Percentiles rank a stretch among this genome's conserved stretches.
Evolutionary conservation across 2,888 invertebrate species (phyloP).

Genomic region (Augochlorella aurata): DNA sequence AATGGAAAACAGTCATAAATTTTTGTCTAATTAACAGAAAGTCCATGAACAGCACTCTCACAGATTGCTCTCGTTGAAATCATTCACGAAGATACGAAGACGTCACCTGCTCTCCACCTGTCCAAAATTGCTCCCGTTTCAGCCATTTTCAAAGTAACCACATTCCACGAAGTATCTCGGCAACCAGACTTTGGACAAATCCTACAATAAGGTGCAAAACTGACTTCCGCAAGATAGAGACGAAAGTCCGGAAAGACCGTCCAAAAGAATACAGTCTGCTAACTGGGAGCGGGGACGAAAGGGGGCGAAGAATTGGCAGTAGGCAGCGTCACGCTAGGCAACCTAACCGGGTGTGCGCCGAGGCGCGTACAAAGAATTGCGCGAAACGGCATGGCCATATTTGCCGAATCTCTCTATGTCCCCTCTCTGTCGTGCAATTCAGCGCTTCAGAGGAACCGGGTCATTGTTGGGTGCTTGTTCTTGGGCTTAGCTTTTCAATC

Average conservation of each 20-base stretch:
- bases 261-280: slow-evolving; percentile 15
- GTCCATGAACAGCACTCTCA: too few species aligned
- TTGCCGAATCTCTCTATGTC: slow-evolving; percentile 44
- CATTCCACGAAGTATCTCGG: too few species aligned
- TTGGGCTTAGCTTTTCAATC: slow-evolving; percentile 47
- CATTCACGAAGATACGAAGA: too few species aligned
- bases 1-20: too few species aligned
- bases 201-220: too few species aligned
- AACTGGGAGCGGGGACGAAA: slow-evolving; percentile 30
- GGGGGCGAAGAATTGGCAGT: slow-evolving; percentile 16
- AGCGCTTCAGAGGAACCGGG: slow-evolving; percentile 41
- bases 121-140: too few species aligned
- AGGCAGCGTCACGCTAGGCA: slow-evolving; percentile 2
- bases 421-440: slow-evolving; percentile 26
- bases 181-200: too few species aligned
- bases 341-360: slow-evolving; percentile 27
- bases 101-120: too few species aligned
- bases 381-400: slow-evolving; percentile 39
- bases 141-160: too few species aligned
- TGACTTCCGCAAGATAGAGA: background rate
- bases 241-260: background rate
- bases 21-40: too few species aligned
- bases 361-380: slow-evolving; percentile 41
- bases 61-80: too few species aligned
- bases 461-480: slow-evolving; percentile 40